Evolutionary conservation across 2,113 vertebrate species (phyloP), one percentile per base, ranked within the genome.

Genomic region (Pomatorhinus ruficollis): DNA sequence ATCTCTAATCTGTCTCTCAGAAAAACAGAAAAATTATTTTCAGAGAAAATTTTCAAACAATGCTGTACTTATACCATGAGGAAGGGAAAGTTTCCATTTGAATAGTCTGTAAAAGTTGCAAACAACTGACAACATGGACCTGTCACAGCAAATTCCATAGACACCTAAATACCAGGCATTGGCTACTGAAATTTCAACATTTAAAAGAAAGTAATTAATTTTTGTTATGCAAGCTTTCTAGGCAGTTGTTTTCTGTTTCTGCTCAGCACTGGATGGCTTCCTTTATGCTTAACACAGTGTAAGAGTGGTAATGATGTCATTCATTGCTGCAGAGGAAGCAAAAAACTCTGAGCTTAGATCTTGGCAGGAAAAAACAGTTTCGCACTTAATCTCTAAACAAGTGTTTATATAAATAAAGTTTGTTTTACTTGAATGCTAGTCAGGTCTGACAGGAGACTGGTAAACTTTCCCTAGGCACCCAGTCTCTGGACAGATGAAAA

Each of bases 371-470:
- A 90, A 96, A 93, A 37, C 23, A 70, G 84, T 95, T 95, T 96
- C 86, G 82, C 85, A 95, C 91, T 80, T 94, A 91, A 96, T 97
- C 63, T 80, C 85, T 88, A 93, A 96, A 83, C 78, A 95, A 96
- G 78, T 92, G 82, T 86, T 96, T 93, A 92, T 77, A 93, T 90
- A 78, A 96, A 88, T 91, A 81, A 83, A 83, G 59, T 94, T 83
- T 90, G 63, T 96, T 93, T 90, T 95, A 35, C 64, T 88, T 93
- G 87, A 95, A 77, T 52, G 24, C 54, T 95, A 87, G 66, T 94
- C 82, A 91, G 45, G 66, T 86, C 75, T 5, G 28, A 88, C 42
- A 88, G 47, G 78, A 95, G 50, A 57, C 5, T 39, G 64, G 64
- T 81, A 78, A 95, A 28, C 23, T 81, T 54, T 80, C 70, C 70